Evolutionary conservation across 2,888 invertebrate species (phyloP).

Genomic region (Leptopilina drosophilae): DNA sequence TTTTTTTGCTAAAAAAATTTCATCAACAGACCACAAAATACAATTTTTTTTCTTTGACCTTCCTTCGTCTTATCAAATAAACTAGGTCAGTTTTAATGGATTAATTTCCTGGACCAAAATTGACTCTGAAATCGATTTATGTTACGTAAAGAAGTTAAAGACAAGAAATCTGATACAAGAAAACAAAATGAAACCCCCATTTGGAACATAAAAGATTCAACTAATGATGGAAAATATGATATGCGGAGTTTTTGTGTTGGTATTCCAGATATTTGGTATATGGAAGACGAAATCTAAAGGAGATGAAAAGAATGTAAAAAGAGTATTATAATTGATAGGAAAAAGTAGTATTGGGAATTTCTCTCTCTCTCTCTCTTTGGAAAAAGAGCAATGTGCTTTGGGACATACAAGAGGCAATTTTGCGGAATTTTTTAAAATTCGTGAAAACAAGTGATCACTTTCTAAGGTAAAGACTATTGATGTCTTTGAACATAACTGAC

Average conservation of each 20-base stretch:
- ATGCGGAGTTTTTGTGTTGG: neutral
- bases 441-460: no score
- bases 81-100: constrained; percentile 31
- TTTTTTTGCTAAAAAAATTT: neutral
- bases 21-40: neutral
- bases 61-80: constrained; percentile 5
- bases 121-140: constrained; percentile 6
- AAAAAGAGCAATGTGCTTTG: no score
- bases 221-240: neutral
- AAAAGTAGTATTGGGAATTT: no score
- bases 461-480: no score
- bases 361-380: no score
- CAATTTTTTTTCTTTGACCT: neutral
- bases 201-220: neutral
- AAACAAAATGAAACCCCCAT: neutral
- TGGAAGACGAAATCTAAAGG: no score
- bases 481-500: no score
- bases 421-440: no score
- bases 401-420: no score
- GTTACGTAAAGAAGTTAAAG: constrained; percentile 6
- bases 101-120: constrained; percentile 30
- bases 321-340: no score
- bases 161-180: constrained; percentile 12
- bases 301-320: no score
- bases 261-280: no score